A percentile compares a stretch with the other conserved stretches of the same genome.
These are phyloP conservation scores for Lepetodrilus schrolli DNA, from an alignment of 2,888 invertebrate species.

Conservation along the genomic window DNA sequence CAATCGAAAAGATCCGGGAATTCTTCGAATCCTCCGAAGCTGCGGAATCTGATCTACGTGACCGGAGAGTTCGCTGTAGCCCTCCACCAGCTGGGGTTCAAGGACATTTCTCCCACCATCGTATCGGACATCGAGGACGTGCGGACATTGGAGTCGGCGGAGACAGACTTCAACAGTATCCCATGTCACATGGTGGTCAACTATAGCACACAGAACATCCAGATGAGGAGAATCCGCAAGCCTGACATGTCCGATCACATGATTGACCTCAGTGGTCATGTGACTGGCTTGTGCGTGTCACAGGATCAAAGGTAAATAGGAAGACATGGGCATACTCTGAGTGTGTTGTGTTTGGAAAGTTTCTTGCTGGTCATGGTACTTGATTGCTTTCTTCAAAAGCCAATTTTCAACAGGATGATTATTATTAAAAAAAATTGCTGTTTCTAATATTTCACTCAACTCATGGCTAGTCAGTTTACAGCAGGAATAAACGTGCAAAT, in stretches of 20 bases:
- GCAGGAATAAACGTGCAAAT: too few relatives aligned
- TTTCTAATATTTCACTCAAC: too few relatives aligned
- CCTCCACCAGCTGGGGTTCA: conserved; percentile 60
- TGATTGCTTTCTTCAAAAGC: too few relatives aligned
- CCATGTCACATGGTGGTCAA: conserved; percentile 58
- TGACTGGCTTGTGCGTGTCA: conserved; percentile 89
- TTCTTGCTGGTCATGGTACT: too few relatives aligned
- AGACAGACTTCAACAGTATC: conserved; percentile 38
- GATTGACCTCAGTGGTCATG: conserved; percentile 88
- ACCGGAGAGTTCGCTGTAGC: conserved; percentile 65
- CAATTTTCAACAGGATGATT: too few relatives aligned
- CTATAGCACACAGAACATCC: conserved; percentile 60
- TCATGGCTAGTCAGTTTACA: too few relatives aligned
- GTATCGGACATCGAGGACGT: neutral
- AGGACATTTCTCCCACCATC: conserved; percentile 48
- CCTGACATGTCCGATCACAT: conserved; percentile 84
- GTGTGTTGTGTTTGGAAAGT: too few relatives aligned
- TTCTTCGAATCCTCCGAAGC: neutral
- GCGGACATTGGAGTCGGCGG: neutral
- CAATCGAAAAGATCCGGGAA: neutral
- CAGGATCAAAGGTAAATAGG: conserved; percentile 82
- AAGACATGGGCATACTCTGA: too few relatives aligned
- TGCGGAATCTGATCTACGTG: conserved; percentile 52
- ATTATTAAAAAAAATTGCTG: too few relatives aligned
- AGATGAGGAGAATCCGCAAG: conserved; percentile 45